Base-by-base conservation (phyloP, 2,888 invertebrate genomes). In the Tetheella fluctuosa region DNA sequence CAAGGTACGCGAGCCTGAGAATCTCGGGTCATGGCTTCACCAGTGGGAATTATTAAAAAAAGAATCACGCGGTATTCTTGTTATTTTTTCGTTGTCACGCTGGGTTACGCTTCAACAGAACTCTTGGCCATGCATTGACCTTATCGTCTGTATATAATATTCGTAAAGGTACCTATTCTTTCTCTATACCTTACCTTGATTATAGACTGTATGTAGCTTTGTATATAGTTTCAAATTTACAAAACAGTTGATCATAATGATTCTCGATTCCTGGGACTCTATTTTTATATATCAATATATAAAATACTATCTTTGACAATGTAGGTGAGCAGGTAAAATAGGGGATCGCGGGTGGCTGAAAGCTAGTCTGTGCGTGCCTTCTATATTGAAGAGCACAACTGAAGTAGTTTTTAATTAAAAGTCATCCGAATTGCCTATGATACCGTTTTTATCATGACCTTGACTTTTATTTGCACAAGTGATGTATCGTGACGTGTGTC, bases 41-140 rank as follows among this genome's bases (percentile, higher is more conserved):
- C 48, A 48, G 48, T 48, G 48, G 48, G 48, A 48, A 10, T 20
- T 20, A 48, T 48, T 20, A 7, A 48, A 48, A 48, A 48, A 48
- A 17, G 7, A 48, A 48, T 48, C 48, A 48, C 48, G 17, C 48
- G 48, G 48, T 48, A 48, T 39, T 39, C 7, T 8, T 48, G 15
- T 17, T 48, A 2, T 20, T 2, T 2, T 4, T 48, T 48, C 3
- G 10, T 3, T n/a, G 48, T 48, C 48, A 48, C 48, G 48, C 48
- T 48, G 48, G 7, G 48, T 20, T 48, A 48, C 48, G 48, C 48
- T 48, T 20, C 17, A 48, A 48, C 20, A 20, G 20, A 20, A 20
- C 17, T n/a, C 48, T 48, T 48, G 48, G 48, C 20, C 17, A 48
- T 48, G 20, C 2, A 2, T 48, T 48, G 20, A 4, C 48, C 17